Conservation (phyloP, 2,888 invertebrate genomes). For the Hetaerina titia region DNA sequence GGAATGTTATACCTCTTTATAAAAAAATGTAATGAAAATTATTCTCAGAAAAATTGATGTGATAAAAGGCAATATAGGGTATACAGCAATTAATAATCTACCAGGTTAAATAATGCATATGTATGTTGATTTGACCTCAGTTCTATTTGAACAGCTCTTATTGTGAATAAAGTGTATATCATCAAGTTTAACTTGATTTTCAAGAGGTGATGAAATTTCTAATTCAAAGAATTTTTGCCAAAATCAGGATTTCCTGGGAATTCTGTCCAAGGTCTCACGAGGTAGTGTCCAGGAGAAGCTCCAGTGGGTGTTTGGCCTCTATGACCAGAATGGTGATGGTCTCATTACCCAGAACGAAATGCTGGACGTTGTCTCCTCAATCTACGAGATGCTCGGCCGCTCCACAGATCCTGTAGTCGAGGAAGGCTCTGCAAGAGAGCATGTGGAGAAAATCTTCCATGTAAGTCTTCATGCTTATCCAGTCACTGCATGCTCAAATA, state of each 20-base stretch:
- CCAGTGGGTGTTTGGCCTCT: conserved; percentile 92
- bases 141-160: no score
- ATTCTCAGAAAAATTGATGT: no score
- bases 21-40: no score
- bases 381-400: conserved; percentile 92
- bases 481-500: not conserved
- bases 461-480: conserved; percentile 79
- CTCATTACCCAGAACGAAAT: conserved; percentile 91
- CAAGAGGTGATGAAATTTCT: no score
- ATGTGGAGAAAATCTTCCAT: conserved; percentile 92
- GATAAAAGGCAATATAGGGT: no score
- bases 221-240: not conserved
- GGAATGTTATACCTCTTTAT: no score
- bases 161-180: no score
- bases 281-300: conserved; percentile 92
- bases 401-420: conserved; percentile 87
- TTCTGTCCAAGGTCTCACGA: conserved; percentile 90
- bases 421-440: conserved; percentile 87
- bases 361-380: conserved; percentile 89
- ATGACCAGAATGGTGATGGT: conserved; percentile 93
- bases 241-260: conserved; percentile 89
- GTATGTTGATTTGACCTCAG: no score
- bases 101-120: no score
- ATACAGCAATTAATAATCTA: no score
- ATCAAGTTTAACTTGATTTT: no score